Base-by-base conservation (phyloP, 2,113 vertebrate genomes). In the Copsychus sechellarum region DNA sequence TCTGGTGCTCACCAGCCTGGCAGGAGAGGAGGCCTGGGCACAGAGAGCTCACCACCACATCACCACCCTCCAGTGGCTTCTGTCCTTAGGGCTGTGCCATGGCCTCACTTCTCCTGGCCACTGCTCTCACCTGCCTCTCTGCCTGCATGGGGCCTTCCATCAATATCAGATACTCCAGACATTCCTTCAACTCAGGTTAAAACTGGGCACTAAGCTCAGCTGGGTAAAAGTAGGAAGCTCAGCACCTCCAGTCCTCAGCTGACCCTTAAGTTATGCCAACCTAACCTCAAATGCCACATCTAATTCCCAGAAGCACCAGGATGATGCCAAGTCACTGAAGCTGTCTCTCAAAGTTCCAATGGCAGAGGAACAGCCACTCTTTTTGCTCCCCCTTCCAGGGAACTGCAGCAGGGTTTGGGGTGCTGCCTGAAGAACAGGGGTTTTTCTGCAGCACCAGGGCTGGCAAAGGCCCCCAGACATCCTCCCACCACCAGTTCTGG, bases 21-120 rank as follows among this genome's bases (percentile, higher is more conserved):
- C 58, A 92, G 34, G 7, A 70, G 34, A 77, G 56, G 22, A 48
- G 26, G 9, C 8, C 53, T 56, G 31, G 61, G 57, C 54, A 36
- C 64, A 56, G 34, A n/a, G 14, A 79, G 53, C 25, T 67, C 40
- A 53, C 26, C 40, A 36, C 21, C 10, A 6, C 14, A 20, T 11
- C 57, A 57, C 66, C 28, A 20, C 5, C 8, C 20, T 36, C 50
- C 62, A 70, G 38, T 9, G 38, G 21, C 18, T 40, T 61, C 31
- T 17, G 0, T 33, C 33, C 33, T 65, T 20, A 51, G 0, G 3
- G 26, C 47, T 70, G 22, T 43, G 18, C 34, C 0, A 1, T 6
- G 43, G 53, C 24, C 45, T 61, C 5, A 0, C 6, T 36, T 92
- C 5, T 29, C 31, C 42, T 67, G 45, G 42, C 19, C 36, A 65